Evolutionary conservation across 2,888 invertebrate species (phyloP).

Genomic region (Campoplex capitator): DNA sequence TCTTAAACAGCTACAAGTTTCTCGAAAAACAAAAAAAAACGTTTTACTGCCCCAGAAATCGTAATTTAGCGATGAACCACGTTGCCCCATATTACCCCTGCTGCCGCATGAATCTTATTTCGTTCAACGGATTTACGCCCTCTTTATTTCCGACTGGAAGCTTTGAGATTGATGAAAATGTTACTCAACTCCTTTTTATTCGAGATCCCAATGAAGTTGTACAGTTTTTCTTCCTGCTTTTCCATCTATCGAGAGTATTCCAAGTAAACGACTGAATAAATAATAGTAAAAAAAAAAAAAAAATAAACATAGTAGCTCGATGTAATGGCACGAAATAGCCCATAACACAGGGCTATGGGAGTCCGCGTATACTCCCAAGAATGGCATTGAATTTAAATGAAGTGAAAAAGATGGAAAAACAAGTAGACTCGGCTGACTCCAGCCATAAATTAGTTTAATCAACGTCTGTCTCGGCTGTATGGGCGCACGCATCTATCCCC

Average conservation of each 20-base stretch:
- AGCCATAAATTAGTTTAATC: slow-evolving; percentile 71
- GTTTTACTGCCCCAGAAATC: too few species aligned
- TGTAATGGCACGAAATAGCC: slow-evolving; percentile 30
- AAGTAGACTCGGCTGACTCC: slow-evolving; percentile 14
- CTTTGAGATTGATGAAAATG: background rate
- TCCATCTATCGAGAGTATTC: background rate
- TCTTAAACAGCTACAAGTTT: too few species aligned
- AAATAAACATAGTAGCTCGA: background rate
- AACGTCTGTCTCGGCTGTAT: slow-evolving; percentile 52
- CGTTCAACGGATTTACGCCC: too few species aligned
- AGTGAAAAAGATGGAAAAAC: slow-evolving; percentile 62
- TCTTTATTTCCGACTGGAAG: background rate
- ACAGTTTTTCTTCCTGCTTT: background rate
- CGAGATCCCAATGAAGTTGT: background rate
- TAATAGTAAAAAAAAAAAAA: background rate
- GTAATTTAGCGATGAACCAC: too few species aligned
- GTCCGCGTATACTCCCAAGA: slow-evolving; percentile 19
- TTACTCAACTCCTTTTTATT: background rate
- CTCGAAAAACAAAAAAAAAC: too few species aligned
- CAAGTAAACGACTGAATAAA: background rate
- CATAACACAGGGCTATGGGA: slow-evolving; percentile 2
- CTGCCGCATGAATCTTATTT: background rate
- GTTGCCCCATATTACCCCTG: background rate
- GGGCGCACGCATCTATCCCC: slow-evolving; percentile 40
- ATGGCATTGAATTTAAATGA: slow-evolving; percentile 64